Percentiles rank a stretch among this genome's conserved stretches.
Conservation (phyloP, 1,140 invertebrate genomes). For the Galleria mellonella region DNA sequence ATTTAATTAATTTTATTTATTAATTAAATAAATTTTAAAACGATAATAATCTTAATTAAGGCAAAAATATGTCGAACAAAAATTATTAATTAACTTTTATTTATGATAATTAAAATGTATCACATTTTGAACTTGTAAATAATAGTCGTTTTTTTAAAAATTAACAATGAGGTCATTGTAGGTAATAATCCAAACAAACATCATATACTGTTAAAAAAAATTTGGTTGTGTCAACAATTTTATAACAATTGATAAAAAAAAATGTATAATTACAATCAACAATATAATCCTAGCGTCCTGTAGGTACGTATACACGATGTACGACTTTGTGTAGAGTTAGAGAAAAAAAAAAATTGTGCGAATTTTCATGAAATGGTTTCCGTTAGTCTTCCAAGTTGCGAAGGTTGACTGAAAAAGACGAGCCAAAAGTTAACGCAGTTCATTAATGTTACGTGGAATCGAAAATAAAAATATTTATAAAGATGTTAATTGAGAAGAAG, state of each 20-base stretch:
- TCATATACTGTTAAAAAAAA: constrained; percentile 15
- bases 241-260: constrained; percentile 9
- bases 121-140: too few species aligned
- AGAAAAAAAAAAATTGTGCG: constrained; percentile 7
- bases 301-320: constrained; percentile 34
- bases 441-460: constrained; percentile 38
- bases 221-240: constrained; percentile 29
- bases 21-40: too few species aligned
- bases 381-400: constrained; percentile 57
- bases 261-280: neutral
- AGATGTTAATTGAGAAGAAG: constrained; percentile 9
- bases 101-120: neutral
- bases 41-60: too few species aligned
- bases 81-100: neutral
- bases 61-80: too few species aligned
- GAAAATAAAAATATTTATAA: constrained; percentile 25
- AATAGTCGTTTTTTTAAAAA: too few species aligned
- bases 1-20: too few species aligned
- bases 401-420: constrained; percentile 49
- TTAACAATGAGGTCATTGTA: too few species aligned
- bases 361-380: constrained; percentile 22
- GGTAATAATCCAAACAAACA: too few species aligned
- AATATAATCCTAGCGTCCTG: neutral
- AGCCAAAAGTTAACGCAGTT: constrained; percentile 43
- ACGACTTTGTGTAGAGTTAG: constrained; percentile 32